Conservation (phyloP, 2,888 invertebrate species). For the Perithous albicinctus region DNA sequence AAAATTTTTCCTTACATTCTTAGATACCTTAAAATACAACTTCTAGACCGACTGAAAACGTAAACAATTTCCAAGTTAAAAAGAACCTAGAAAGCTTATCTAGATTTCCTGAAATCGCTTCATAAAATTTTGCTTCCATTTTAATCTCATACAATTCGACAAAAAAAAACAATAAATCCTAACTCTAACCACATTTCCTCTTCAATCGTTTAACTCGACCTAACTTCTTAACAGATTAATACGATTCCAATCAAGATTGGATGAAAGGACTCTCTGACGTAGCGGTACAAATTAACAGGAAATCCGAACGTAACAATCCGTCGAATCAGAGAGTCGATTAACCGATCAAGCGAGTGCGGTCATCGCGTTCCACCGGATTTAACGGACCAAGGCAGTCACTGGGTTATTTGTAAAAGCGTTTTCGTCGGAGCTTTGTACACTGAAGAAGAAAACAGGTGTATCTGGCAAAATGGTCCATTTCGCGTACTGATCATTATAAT, state of each 20-base stretch:
- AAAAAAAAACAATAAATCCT: no score
- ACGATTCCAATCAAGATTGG: not conserved
- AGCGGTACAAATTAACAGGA: not conserved
- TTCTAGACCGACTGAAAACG: no score
- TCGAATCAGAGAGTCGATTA: constrained; percentile 43
- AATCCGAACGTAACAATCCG: not conserved
- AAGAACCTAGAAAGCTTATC: no score
- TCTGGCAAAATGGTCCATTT: constrained; percentile 65
- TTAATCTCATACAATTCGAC: no score
- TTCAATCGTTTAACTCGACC: no score
- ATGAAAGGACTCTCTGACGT: not conserved
- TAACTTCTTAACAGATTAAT: not conserved
- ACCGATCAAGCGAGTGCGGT: constrained; percentile 51
- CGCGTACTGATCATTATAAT: constrained; percentile 62
- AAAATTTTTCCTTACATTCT: no score
- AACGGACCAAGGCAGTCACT: constrained; percentile 55
- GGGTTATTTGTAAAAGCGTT: constrained; percentile 44
- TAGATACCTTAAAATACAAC: no score
- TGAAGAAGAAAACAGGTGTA: constrained; percentile 56
- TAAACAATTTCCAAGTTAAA: no score
- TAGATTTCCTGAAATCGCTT: no score
- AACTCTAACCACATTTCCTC: no score
- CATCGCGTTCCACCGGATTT: constrained; percentile 45
- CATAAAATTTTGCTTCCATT: no score
- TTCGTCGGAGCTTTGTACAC: constrained; percentile 13